Evolutionary conservation across 2,888 invertebrate genomes (phyloP).

Genomic region (Mythimna impura): DNA sequence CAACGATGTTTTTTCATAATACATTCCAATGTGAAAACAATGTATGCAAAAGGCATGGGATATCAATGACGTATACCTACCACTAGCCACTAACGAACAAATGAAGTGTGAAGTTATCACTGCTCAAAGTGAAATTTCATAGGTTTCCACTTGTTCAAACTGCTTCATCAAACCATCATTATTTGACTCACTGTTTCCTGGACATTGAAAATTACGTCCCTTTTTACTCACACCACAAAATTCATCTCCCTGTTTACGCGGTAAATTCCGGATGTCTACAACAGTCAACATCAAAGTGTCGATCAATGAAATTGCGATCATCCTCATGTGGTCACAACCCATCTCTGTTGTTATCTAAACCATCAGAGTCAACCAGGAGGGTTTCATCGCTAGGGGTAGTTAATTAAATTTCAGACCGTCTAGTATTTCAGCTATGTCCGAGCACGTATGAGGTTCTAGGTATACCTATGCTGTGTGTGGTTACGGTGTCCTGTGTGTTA

Average conservation of each 20-base stretch:
- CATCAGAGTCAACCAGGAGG: conserved; percentile 70
- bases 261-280: conserved; percentile 11
- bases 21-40: too few species aligned
- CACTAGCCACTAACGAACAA: too few species aligned
- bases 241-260: conserved; percentile 12
- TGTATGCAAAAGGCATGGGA: too few species aligned
- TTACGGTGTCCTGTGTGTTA: conserved; percentile 30
- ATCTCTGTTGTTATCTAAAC: conserved; percentile 70
- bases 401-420: conserved; percentile 86
- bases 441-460: conserved; percentile 50
- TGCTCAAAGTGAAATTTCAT: too few species aligned
- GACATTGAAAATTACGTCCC: too few species aligned
- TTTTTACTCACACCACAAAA: background rate
- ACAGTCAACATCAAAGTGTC: conserved; percentile 46
- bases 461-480: conserved; percentile 19
- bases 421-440: conserved; percentile 80
- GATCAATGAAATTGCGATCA: conserved; percentile 54
- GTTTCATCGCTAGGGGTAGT: conserved; percentile 73
- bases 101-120: too few species aligned
- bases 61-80: too few species aligned
- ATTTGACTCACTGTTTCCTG: too few species aligned
- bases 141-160: too few species aligned
- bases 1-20: too few species aligned
- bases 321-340: conserved; percentile 46
- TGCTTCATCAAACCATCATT: too few species aligned